phyloP scores from a whole-genome alignment of 1,140 invertebrate genomes.

The Drosophila oshimai region DNA sequence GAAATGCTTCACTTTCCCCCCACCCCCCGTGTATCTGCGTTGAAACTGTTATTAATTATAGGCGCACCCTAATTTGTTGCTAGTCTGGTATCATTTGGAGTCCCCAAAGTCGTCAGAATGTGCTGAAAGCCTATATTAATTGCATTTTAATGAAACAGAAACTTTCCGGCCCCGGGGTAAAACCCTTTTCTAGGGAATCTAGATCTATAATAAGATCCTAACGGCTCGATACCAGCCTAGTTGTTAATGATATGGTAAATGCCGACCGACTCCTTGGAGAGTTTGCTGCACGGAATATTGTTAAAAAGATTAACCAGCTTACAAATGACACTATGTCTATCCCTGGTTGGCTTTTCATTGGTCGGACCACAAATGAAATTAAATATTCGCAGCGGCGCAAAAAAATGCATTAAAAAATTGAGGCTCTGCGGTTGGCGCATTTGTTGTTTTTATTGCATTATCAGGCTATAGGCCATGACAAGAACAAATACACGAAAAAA shows the following conservation, averaged over 20 bases:
- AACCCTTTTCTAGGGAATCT: conserved; percentile 39
- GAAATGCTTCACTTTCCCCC: conserved; percentile 40
- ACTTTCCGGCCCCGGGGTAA: background rate
- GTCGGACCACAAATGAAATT: conserved; percentile 72
- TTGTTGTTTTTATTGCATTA: conserved; percentile 70
- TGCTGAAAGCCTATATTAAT: conserved; percentile 78
- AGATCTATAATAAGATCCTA: conserved; percentile 31
- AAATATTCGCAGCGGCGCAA: conserved; percentile 51
- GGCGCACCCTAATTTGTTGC: conserved; percentile 66
- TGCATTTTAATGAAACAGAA: conserved; percentile 74
- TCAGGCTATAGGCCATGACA: conserved; percentile 63
- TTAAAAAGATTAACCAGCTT: conserved; percentile 24
- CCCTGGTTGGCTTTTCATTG: conserved; percentile 21
- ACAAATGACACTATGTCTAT: conserved; percentile 27
- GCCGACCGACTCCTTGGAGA: conserved; percentile 9
- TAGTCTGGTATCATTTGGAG: conserved; percentile 49
- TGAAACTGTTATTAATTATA: conserved; percentile 73
- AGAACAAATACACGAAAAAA: conserved; percentile 37
- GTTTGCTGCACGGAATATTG: background rate
- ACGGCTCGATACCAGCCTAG: conserved; percentile 12
- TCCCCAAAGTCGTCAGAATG: conserved; percentile 50
- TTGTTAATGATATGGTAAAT: conserved; percentile 50
- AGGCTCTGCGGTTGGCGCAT: conserved; percentile 63
- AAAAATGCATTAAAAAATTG: conserved; percentile 38
- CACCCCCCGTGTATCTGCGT: conserved; percentile 27